phyloP scores from a whole-genome alignment of 2,888 invertebrate species.

The Invenusta paracnida region DNA sequence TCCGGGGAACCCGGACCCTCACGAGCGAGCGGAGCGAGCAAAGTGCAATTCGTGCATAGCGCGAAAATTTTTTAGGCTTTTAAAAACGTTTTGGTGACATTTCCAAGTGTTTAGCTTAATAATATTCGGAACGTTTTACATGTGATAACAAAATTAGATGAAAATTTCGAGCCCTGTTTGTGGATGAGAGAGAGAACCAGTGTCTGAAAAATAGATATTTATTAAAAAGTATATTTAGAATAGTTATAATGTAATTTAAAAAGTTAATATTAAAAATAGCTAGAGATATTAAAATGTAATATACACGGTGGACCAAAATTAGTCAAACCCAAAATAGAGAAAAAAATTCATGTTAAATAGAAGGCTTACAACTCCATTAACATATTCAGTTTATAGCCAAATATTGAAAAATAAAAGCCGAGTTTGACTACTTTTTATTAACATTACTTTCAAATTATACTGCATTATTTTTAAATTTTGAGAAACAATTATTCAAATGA shows the following conservation, averaged over 20 bases:
- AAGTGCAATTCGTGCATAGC: not conserved
- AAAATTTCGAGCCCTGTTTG: slow-evolving; percentile 29
- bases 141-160: slow-evolving; percentile 29
- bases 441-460: not conserved
- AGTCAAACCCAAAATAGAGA: not conserved
- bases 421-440: not conserved
- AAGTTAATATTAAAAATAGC: not conserved
- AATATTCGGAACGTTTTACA: slow-evolving; percentile 29
- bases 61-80: slow-evolving; percentile 8
- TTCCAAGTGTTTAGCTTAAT: slow-evolving; percentile 29
- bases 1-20: slow-evolving; percentile 26
- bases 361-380: not conserved
- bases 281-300: not conserved
- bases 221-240: slow-evolving; percentile 29
- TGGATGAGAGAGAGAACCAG: slow-evolving; percentile 29
- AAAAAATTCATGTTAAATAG: not conserved
- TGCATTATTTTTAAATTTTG: too few species aligned
- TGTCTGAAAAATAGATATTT: slow-evolving; percentile 26
- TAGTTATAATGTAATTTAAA: slow-evolving; percentile 23
- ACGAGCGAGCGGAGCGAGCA: not conserved
- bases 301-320: not conserved
- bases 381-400: not conserved
- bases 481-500: too few species aligned
- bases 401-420: not conserved
- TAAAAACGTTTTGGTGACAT: slow-evolving; percentile 24